Percentiles rank a stretch among this genome's conserved stretches.
These are phyloP conservation scores for Amphibalanus amphitrite DNA, from an alignment of 1,140 invertebrate species.

Conservation along the genomic window DNA sequence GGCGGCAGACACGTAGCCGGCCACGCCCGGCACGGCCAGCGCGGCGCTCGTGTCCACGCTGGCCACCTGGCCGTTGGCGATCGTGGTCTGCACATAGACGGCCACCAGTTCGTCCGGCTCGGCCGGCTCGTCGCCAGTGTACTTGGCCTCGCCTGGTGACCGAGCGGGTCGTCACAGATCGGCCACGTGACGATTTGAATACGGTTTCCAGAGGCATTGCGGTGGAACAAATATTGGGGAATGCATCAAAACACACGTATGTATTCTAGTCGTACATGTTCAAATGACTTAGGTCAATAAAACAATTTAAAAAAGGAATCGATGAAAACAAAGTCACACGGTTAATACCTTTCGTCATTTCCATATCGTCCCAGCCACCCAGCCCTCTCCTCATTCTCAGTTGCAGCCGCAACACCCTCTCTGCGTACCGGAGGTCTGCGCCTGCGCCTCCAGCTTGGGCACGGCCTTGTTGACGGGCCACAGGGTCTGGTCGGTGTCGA, in stretches of 20 bases:
- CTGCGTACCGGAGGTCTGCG: slow-evolving; percentile 41
- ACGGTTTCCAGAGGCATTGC: neutral
- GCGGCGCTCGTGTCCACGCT: slow-evolving; percentile 22
- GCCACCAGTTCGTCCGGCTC: slow-evolving; percentile 25
- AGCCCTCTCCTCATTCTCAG: too few species aligned
- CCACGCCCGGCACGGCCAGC: slow-evolving; percentile 24
- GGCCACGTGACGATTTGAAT: neutral
- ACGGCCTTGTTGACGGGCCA: slow-evolving; percentile 63
- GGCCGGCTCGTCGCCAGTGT: slow-evolving; percentile 27
- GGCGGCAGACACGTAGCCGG: slow-evolving; percentile 24
- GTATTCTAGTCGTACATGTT: neutral
- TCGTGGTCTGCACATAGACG: slow-evolving; percentile 26
- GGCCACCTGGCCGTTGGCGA: slow-evolving; percentile 23
- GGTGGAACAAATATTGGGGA: neutral
- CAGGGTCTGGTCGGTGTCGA: slow-evolving; percentile 44
- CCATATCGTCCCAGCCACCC: too few species aligned
- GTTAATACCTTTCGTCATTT: too few species aligned
- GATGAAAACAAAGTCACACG: too few species aligned
- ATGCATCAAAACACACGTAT: slow-evolving; percentile 3
- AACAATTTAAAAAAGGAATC: too few species aligned
- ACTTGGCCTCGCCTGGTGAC: slow-evolving; percentile 29
- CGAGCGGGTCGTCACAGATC: slow-evolving; percentile 9
- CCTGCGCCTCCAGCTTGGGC: slow-evolving; percentile 50
- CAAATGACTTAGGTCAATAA: too few species aligned
- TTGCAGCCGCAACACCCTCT: neutral